Evolutionary conservation across 1,140 invertebrate species (phyloP).

Genomic region (Gryon sp.): DNA sequence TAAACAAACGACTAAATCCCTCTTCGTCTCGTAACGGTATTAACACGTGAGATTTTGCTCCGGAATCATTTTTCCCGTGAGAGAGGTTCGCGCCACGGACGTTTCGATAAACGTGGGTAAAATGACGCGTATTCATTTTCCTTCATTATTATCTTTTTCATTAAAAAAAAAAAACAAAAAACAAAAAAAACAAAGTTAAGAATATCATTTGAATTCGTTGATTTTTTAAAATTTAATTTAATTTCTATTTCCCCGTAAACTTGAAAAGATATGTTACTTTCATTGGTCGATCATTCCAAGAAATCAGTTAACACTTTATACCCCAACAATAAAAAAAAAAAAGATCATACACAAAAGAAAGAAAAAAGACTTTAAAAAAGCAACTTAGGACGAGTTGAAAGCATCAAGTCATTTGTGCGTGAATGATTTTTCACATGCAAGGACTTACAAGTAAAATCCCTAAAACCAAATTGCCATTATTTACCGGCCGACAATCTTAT

Average conservation of each 20-base stretch:
- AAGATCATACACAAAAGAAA: slow-evolving; percentile 4
- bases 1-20: slow-evolving; percentile 44
- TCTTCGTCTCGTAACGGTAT: slow-evolving; percentile 50
- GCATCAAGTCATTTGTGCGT: no score
- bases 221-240: slow-evolving; percentile 56
- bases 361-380: slow-evolving; percentile 1
- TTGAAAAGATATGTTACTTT: no score
- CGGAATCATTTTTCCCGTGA: slow-evolving; percentile 38
- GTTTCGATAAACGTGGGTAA: slow-evolving; percentile 26
- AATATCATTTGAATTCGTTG: no score
- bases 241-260: no score
- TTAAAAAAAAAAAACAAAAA: no score
- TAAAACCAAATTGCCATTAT: slow-evolving; percentile 38
- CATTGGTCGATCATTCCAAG: no score
- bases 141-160: slow-evolving; percentile 10
- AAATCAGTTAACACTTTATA: slow-evolving; percentile 1
- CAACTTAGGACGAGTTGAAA: no score
- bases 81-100: slow-evolving; percentile 20
- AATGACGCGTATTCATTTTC: slow-evolving; percentile 30
- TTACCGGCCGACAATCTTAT: slow-evolving; percentile 15
- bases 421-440: slow-evolving; percentile 18
- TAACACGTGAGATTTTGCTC: slow-evolving; percentile 45
- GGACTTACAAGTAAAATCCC: slow-evolving; percentile 2
- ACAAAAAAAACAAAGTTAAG: no score
- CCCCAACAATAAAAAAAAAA: no score